phyloP scores from a whole-genome alignment of 2,888 invertebrate species.

The Gryllus longicercus region DNA sequence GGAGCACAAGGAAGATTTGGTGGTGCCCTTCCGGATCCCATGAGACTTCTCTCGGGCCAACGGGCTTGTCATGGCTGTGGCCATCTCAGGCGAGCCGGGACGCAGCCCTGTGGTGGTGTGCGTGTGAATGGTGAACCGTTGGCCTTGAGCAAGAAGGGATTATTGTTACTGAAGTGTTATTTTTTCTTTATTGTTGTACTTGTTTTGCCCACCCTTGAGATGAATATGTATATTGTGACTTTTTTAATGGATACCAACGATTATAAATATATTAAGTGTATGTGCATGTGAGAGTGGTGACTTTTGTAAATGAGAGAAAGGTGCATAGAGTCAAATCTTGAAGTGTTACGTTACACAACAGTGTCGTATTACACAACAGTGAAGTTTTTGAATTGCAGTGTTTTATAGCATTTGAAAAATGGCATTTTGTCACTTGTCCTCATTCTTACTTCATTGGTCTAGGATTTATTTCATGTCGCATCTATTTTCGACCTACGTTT shows the following conservation, averaged over 20 bases:
- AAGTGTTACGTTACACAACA: too few species aligned
- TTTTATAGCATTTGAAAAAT: too few species aligned
- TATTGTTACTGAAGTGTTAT: slow-evolving; percentile 2
- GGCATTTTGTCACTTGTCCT: too few species aligned
- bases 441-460: too few species aligned
- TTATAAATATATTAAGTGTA: not conserved
- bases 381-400: too few species aligned
- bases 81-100: not conserved
- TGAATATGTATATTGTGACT: not conserved
- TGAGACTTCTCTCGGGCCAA: slow-evolving; percentile 45
- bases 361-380: too few species aligned
- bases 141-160: not conserved
- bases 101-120: not conserved
- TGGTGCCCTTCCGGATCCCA: slow-evolving; percentile 81
- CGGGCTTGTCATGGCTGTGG: not conserved
- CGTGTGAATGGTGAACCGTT: not conserved
- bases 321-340: too few species aligned
- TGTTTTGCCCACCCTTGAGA: not conserved
- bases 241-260: not conserved
- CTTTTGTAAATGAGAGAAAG: too few species aligned
- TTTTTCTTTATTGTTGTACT: not conserved
- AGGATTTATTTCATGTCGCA: too few species aligned
- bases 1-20: slow-evolving; percentile 84
- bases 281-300: not conserved
- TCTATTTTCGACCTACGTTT: too few species aligned